Evolutionary conservation across 2,113 vertebrate species (phyloP), one percentile per base, ranked within the genome.

Genomic region (Pteruthius melanotis): DNA sequence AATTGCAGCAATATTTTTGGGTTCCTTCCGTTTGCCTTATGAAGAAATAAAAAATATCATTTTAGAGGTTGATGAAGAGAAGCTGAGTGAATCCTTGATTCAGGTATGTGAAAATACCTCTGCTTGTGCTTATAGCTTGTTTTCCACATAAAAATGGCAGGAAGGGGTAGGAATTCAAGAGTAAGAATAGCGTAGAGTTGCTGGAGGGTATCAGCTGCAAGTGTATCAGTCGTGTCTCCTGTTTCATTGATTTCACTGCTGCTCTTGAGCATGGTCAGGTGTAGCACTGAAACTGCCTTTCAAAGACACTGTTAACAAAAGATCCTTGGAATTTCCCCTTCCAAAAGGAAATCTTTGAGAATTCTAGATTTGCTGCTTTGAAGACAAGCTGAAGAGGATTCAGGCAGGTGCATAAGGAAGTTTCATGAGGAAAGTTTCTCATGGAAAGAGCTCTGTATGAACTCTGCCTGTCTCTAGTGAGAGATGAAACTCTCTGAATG

Each of bases 11-110:
- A 99, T 99, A 98, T 99, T 99, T 97, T 96, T 99, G 95, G 99
- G 99, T 94, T 99, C 99, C 76, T 99, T 99, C 96, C 99, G 99
- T 87, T 98, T 99, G 98, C 98, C 99, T 97, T 99, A 99, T 79
- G 98, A 99, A 97, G 99, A 99, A 97, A 99, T 99, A 94, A 99
- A 98, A 97, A 98, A 98, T 96, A 98, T 98, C 14, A 98, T 99
- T 97, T 97, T 99, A 96, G 98, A 99, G 91, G 99, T 99, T 85
- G 98, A 99, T 96, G 99, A 99, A 97, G 98, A 98, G 65, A 97
- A 99, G 93, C 97, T 99, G 95, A 99, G 97, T 93, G 99, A 99
- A 95, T 98, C 99, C 69, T 98, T 99, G 97, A 99, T 99, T 97
- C 99, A 99, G 98, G 99, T 99, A 98, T 96, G 83, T 95, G 65